These are phyloP conservation scores for Bucco capensis DNA, from an alignment of 2,113 vertebrate genomes.

Conservation along the genomic window DNA sequence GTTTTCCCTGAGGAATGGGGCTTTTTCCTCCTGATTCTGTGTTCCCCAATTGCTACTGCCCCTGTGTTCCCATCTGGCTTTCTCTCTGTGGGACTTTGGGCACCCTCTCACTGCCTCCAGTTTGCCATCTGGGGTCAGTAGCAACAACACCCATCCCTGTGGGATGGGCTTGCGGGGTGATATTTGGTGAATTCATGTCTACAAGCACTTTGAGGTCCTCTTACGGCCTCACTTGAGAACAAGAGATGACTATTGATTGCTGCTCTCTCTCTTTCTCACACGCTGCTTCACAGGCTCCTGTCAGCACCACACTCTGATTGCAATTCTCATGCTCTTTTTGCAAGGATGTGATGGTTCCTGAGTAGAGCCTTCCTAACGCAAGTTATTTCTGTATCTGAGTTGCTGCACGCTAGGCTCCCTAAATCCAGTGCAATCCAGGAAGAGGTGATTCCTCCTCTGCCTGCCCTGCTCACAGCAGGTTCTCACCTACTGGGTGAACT, in stretches of 20 bases:
- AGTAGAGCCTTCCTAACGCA: not conserved
- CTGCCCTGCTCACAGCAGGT: not conserved
- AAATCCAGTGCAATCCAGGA: not conserved
- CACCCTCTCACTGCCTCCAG: not conserved
- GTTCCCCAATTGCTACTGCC: not conserved
- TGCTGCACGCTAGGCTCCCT: not conserved
- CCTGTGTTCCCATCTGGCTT: not conserved
- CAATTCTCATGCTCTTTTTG: not conserved
- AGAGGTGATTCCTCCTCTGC: constrained; percentile 17
- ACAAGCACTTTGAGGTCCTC: not conserved
- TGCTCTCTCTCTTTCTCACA: not conserved
- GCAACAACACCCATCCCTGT: not conserved
- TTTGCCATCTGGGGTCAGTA: not conserved
- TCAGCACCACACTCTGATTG: not conserved
- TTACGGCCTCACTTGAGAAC: not conserved
- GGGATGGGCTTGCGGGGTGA: not conserved
- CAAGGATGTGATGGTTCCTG: not conserved
- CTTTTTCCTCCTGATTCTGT: not conserved
- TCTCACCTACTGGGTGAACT: not conserved
- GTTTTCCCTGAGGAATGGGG: not conserved
- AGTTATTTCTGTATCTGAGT: not conserved
- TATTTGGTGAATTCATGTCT: not conserved
- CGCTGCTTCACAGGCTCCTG: not conserved
- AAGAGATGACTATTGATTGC: not conserved
- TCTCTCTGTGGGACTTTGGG: not conserved